Conservation (phyloP, 1,140 invertebrate genomes). For the Drepana arcuata region DNA sequence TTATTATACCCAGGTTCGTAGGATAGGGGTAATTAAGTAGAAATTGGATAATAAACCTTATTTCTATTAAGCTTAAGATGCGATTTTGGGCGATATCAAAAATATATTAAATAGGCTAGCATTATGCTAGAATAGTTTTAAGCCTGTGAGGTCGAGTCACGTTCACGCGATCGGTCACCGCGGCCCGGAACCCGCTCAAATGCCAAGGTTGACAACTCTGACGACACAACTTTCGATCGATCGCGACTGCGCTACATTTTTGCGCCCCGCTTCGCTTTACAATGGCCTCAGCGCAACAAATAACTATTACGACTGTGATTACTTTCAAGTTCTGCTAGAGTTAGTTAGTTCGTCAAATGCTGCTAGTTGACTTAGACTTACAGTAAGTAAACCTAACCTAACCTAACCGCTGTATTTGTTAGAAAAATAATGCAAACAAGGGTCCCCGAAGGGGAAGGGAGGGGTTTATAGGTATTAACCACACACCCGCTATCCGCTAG, state of each 20-base stretch:
- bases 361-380: neutral
- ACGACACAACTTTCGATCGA: slow-evolving; percentile 65
- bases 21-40: too few relatives aligned
- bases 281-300: neutral
- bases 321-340: neutral
- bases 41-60: too few relatives aligned
- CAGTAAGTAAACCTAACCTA: too few relatives aligned
- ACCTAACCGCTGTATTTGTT: too few relatives aligned
- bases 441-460: too few relatives aligned
- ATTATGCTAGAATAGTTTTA: too few relatives aligned
- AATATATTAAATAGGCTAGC: too few relatives aligned
- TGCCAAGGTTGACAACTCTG: slow-evolving; percentile 69
- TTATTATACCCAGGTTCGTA: too few relatives aligned
- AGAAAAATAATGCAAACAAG: too few relatives aligned
- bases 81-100: too few relatives aligned
- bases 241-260: slow-evolving; percentile 58
- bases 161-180: slow-evolving; percentile 35
- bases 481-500: too few relatives aligned
- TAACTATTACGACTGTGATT: neutral
- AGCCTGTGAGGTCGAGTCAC: slow-evolving; percentile 26
- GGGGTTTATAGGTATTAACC: too few relatives aligned
- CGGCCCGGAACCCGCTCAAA: slow-evolving; percentile 63
- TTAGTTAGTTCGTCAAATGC: neutral
- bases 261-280: slow-evolving; percentile 45
- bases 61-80: slow-evolving; percentile 12